Evolutionary conservation across 2,797 vertebrate species (phyloP), one percentile per base, ranked within the genome.

Genomic region (Lepilemur septentrionalis): DNA sequence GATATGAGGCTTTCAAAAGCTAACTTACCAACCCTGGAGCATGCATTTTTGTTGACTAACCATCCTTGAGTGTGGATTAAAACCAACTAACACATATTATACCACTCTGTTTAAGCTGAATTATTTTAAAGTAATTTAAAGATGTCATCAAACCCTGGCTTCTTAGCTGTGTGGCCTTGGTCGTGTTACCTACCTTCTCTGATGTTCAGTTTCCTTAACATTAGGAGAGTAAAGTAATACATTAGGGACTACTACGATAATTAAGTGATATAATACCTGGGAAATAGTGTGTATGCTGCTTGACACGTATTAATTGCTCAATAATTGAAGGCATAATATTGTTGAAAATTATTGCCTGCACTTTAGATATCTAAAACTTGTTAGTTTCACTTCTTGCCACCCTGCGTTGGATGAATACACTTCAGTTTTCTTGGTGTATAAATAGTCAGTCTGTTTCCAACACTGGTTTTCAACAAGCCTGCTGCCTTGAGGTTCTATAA

Each of bases 391-490:
- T 81, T 90, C 75, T 93, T 93, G 59, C 28, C n/a, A 32, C 43
- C 32, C 50, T 72, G 35, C 5, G 2, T 73, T 78, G 69, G 43
- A 87, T 81, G 28, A 84, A 94, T 78, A 50, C 61, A 28, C 41
- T 76, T 95, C 43, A 4, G 3, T 76, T 84, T 87, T 88, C 69
- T 92, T 86, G 91, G 25, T 84, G 95, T 89, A 76, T 69, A 92
- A 88, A 55, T 81, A 95, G 81, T 93, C 55, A 83, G 50, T 75
- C 79, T 97, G 89, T 89, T 94, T 95, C 78, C 70, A 73, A 93
- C 13, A 28, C 13, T 23, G 61, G 75, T 22, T 55, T 92, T 78
- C 69, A 30, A 46, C 1, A 11, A 50, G 79, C 50, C 93, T 41
- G 13, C n/a, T 0, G 0, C 80, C 85, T 94, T 46, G 91, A 75